phyloP scores from a whole-genome alignment of 2,888 invertebrate species.

The Chymomyza amoena region DNA sequence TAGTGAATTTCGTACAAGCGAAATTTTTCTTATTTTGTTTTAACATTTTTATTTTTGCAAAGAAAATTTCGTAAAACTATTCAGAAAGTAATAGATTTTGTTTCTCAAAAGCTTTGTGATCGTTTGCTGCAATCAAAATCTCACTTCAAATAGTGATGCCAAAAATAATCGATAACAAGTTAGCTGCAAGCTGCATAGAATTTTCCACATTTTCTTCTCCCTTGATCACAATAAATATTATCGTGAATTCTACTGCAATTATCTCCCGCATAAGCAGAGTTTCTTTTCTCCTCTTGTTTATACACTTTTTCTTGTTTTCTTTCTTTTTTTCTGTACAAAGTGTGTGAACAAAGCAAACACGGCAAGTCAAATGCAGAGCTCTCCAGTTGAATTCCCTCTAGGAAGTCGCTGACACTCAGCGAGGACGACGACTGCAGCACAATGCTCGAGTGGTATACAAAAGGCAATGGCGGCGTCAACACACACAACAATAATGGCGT shows the following conservation, averaged over 20 bases:
- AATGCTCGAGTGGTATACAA: background rate
- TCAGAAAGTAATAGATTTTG: too few species aligned
- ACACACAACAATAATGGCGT: conserved; percentile 39
- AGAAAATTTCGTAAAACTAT: too few species aligned
- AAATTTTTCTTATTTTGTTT: too few species aligned
- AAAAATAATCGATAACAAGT: too few species aligned
- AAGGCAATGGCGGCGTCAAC: conserved; percentile 8
- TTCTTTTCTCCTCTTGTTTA: background rate
- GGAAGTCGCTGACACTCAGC: conserved; percentile 34
- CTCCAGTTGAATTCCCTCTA: conserved; percentile 49
- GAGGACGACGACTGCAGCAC: conserved; percentile 7
- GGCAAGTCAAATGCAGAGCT: conserved; percentile 20
- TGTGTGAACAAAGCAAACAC: conserved; percentile 26
- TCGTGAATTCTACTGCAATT: background rate
- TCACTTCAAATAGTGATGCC: too few species aligned
- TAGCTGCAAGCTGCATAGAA: too few species aligned
- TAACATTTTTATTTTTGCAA: too few species aligned
- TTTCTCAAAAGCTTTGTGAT: too few species aligned
- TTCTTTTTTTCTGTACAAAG: conserved; percentile 43
- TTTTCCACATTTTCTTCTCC: too few species aligned
- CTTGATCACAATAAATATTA: too few species aligned
- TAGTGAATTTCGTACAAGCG: too few species aligned
- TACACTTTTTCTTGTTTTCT: background rate
- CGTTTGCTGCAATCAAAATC: too few species aligned
- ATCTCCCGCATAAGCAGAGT: background rate